Evolutionary conservation across 1,140 invertebrate species (phyloP).

Genomic region (Drosophila mauritiana): DNA sequence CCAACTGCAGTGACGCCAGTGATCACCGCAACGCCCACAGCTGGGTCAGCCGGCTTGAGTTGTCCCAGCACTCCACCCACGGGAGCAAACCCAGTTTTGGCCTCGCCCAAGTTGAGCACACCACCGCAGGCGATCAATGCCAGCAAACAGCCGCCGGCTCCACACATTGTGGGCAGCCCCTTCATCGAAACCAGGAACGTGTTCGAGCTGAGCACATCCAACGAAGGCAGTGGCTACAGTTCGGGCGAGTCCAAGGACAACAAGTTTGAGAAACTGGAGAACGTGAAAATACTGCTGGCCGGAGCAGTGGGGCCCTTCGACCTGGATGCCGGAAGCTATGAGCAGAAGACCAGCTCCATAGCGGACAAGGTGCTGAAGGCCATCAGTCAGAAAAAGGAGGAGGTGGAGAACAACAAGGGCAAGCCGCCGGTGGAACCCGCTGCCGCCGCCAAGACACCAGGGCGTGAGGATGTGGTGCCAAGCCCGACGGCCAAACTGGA

Average conservation of each 20-base stretch:
- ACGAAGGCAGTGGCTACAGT: conserved; percentile 74
- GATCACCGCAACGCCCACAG: background rate
- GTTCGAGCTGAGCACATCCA: conserved; percentile 75
- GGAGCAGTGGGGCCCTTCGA: conserved; percentile 69
- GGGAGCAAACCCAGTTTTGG: background rate
- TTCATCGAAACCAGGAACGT: conserved; percentile 85
- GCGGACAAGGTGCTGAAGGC: conserved; percentile 87
- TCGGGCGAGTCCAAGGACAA: conserved; percentile 83
- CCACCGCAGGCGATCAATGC: conserved; percentile 31
- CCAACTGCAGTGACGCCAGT: background rate
- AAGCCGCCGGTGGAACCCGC: conserved; percentile 25
- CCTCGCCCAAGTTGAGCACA: conserved; percentile 56
- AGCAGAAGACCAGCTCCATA: conserved; percentile 85
- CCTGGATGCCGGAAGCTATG: conserved; percentile 73
- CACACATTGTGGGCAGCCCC: conserved; percentile 82
- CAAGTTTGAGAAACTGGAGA: conserved; percentile 86
- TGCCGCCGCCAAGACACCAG: background rate
- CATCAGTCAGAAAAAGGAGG: conserved; percentile 85
- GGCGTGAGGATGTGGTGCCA: background rate
- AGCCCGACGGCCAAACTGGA: conserved; percentile 9
- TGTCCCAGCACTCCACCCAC: conserved; percentile 34
- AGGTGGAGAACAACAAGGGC: conserved; percentile 72
- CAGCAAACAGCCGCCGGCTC: conserved; percentile 23
- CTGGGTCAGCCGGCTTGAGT: background rate
- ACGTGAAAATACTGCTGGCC: conserved; percentile 74